Conservation (phyloP, 2,113 vertebrate species). For the Gallinago undulata region DNA sequence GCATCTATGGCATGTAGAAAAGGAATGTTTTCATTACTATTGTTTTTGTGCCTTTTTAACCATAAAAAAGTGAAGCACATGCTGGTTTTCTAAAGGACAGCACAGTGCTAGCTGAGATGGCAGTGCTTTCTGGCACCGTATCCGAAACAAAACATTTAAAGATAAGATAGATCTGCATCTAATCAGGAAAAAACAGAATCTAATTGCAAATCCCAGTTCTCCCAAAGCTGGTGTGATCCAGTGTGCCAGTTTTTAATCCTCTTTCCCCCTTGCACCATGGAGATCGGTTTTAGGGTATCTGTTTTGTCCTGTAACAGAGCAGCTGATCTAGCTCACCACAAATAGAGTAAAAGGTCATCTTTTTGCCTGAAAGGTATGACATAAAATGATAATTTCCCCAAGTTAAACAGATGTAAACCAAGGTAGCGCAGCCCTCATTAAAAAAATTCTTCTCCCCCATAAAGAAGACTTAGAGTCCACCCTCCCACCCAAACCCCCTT, state of each 20-base stretch:
- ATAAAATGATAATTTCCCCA: constrained; percentile 70
- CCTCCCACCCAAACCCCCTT: constrained; percentile 21
- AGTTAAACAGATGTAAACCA: constrained; percentile 62
- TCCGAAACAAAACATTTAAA: constrained; percentile 28
- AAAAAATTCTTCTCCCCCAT: background rate
- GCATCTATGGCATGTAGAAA: constrained; percentile 55
- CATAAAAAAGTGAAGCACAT: constrained; percentile 59
- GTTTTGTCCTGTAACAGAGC: constrained; percentile 44
- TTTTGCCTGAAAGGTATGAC: constrained; percentile 55
- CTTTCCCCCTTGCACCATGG: background rate
- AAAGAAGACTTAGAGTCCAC: constrained; percentile 52
- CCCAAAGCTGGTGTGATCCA: constrained; percentile 26
- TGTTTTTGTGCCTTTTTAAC: constrained; percentile 80
- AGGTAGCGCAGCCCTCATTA: background rate
- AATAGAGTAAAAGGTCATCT: constrained; percentile 55
- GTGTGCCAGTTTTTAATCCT: constrained; percentile 51
- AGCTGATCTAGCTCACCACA: constrained; percentile 51
- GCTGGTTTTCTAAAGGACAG: constrained; percentile 40
- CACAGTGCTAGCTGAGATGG: constrained; percentile 69
- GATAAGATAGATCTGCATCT: constrained; percentile 26
- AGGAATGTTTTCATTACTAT: constrained; percentile 70
- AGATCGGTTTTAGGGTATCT: background rate
- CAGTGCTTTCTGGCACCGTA: constrained; percentile 25
- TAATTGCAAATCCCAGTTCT: background rate
- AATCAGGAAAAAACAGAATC: constrained; percentile 37